phyloP scores from a whole-genome alignment of 1,140 invertebrate genomes.

The Bombus breviceps region DNA sequence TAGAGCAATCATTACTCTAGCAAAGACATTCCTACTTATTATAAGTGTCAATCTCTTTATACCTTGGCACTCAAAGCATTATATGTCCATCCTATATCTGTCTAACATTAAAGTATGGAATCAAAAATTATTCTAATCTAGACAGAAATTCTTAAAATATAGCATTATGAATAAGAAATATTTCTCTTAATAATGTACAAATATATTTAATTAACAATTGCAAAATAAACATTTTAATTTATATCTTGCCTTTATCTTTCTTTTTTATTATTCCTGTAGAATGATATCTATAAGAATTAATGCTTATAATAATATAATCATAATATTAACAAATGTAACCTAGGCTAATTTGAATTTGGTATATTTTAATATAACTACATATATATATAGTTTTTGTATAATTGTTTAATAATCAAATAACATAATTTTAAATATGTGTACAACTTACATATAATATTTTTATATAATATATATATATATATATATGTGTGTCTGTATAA shows the following conservation, averaged over 20 bases:
- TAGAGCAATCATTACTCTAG: constrained; percentile 98
- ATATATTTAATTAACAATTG: constrained; percentile 56
- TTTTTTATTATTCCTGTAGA: constrained; percentile 40
- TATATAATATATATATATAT: constrained; percentile 61
- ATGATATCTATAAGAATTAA: constrained; percentile 4
- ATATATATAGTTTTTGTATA: constrained; percentile 65
- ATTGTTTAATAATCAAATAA: constrained; percentile 70
- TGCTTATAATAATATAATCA: constrained; percentile 1
- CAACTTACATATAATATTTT: constrained; percentile 57
- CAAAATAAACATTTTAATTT: constrained; percentile 67
- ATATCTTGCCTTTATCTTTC: constrained; percentile 38
- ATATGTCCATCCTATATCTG: constrained; percentile 44
- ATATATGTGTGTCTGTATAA: constrained; percentile 58
- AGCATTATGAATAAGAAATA: constrained; percentile 45
- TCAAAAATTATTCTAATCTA: constrained; percentile 39
- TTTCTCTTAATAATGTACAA: constrained; percentile 51
- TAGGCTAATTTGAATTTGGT: constrained; percentile 50
- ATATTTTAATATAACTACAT: constrained; percentile 45
- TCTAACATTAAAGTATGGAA: constrained; percentile 25
- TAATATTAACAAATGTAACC: not conserved
- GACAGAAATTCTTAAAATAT: constrained; percentile 35
- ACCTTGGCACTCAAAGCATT: constrained; percentile 15
- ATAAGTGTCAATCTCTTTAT: constrained; percentile 14
- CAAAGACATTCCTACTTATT: constrained; percentile 44
- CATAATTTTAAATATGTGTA: constrained; percentile 66